Base-by-base conservation (phyloP, 2,113 vertebrate genomes). In the Neodontobutis hainanensis region DNA sequence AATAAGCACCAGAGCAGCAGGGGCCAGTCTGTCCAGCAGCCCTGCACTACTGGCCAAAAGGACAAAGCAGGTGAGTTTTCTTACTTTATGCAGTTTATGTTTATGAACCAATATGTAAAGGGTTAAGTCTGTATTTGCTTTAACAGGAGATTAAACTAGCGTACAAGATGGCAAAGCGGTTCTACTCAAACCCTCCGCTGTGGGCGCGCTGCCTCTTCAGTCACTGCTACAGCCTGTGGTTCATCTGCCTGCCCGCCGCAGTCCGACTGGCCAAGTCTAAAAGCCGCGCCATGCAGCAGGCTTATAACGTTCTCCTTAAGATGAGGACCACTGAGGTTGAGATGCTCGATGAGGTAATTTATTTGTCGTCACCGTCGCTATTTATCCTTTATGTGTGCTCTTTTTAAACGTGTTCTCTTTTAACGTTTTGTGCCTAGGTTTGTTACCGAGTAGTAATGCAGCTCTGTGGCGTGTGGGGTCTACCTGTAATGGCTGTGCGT, bases 391-490 rank as follows among this genome's bases (percentile, higher is more conserved):
- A 27, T 14, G 44, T 10, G 11, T 46, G 14, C 12, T 16, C 48
- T 50, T 50, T 19, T 19, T n/a, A n/a, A 6, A 50, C 16, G 15
- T 70, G 9, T 7, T n/a, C n/a, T n/a, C 4, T 60, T 0, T 66
- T 16, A 61, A 2, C 27, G 65, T n/a, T 3, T 16, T 12, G 56
- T 27, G 19, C 19, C 19, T 87, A 99, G 97, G 96, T 99, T 61
- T 99, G 97, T 85, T 99, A 99, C 88, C 93, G 97, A 78, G 96
- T 98, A 68, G 91, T 99, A 47, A 98, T 99, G 97, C 96, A 98
- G 88, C 94, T 99, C 59, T 99, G 97, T 58, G 97, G 97, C 11
- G 85, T 96, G 65, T 98, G 94, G 94, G 92, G 93, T 45, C 94
- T 97, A 57, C 97, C 97, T 57, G 95, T 98, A 48, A 92, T 98